Conservation (phyloP, 1,140 invertebrate species). For the Gonioctena quinquepunctata region DNA sequence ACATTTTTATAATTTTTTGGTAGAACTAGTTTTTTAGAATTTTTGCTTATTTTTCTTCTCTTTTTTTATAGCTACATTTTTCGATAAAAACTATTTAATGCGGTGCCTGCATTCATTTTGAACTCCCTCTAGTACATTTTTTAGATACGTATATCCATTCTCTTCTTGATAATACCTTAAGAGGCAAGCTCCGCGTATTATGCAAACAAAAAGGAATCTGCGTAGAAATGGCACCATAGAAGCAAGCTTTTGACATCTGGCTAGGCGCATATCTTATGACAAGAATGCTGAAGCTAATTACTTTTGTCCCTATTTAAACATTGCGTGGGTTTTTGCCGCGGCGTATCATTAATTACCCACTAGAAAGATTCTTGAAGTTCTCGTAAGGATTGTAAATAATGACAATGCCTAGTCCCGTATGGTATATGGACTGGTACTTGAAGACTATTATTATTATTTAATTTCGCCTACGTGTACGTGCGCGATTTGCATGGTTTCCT, state of each 20-base stretch:
- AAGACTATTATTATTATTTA: neutral
- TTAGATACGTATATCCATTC: too few relatives aligned
- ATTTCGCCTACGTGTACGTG: neutral
- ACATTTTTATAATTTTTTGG: too few relatives aligned
- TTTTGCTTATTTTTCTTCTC: too few relatives aligned
- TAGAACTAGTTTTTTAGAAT: too few relatives aligned
- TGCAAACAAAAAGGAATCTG: neutral
- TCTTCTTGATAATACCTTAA: too few relatives aligned
- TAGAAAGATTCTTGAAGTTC: neutral
- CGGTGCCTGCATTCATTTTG: too few relatives aligned
- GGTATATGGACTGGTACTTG: neutral
- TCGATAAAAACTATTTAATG: too few relatives aligned
- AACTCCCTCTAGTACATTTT: too few relatives aligned
- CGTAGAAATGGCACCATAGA: slow-evolving; percentile 9
- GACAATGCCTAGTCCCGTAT: slow-evolving; percentile 3
- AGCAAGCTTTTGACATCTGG: slow-evolving; percentile 7
- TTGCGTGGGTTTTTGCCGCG: slow-evolving; percentile 13
- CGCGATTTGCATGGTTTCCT: slow-evolving; percentile 1
- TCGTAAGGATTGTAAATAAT: too few relatives aligned
- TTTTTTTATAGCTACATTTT: too few relatives aligned
- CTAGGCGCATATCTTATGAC: neutral
- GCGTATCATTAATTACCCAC: neutral
- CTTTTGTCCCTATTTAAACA: slow-evolving; percentile 21
- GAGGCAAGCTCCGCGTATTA: too few relatives aligned
- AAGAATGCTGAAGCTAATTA: slow-evolving; percentile 8